Conservation (phyloP, 2,888 invertebrate genomes). For the Drosophila ustulata region DNA sequence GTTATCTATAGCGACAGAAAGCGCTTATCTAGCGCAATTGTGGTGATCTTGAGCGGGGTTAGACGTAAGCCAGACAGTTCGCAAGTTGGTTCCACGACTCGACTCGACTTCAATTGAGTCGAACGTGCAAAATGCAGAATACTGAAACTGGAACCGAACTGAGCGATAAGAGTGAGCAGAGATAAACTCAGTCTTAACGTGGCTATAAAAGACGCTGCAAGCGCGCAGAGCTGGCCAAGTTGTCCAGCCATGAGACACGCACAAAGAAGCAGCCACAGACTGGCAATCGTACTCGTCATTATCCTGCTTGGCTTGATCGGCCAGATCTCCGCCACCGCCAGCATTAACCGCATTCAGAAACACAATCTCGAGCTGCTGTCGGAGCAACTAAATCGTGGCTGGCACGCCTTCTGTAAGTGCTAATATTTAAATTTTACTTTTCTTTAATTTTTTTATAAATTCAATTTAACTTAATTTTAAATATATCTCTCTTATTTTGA, state of each 20-base stretch:
- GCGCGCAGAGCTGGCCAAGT: slow-evolving; percentile 17
- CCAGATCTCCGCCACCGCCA: slow-evolving; percentile 15
- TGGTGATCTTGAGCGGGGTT: slow-evolving; percentile 9
- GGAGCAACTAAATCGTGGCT: slow-evolving; percentile 71
- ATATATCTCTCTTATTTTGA: too few relatives aligned
- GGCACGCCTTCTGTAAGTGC: slow-evolving; percentile 79
- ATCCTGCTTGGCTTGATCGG: not conserved
- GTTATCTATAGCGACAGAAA: slow-evolving; percentile 31
- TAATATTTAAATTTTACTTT: too few relatives aligned
- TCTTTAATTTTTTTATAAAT: too few relatives aligned
- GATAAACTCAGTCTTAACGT: slow-evolving; percentile 29
- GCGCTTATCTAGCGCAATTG: slow-evolving; percentile 28
- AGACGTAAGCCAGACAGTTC: slow-evolving; percentile 44
- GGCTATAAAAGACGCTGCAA: slow-evolving; percentile 63
- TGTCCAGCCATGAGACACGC: slow-evolving; percentile 20
- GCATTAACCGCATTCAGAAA: slow-evolving; percentile 66
- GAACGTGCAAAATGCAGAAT: slow-evolving; percentile 39
- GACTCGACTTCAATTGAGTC: slow-evolving; percentile 31
- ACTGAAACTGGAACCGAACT: slow-evolving; percentile 9
- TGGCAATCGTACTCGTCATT: not conserved
- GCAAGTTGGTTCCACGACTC: not conserved
- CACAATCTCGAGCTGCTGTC: slow-evolving; percentile 71
- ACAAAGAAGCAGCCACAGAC: slow-evolving; percentile 19
- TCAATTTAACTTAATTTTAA: too few relatives aligned
- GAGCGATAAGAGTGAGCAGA: slow-evolving; percentile 27